Evolutionary conservation across 2,888 invertebrate genomes (phyloP), one percentile per base, ranked within the genome.

Genomic region (Diarsia rubi): DNA sequence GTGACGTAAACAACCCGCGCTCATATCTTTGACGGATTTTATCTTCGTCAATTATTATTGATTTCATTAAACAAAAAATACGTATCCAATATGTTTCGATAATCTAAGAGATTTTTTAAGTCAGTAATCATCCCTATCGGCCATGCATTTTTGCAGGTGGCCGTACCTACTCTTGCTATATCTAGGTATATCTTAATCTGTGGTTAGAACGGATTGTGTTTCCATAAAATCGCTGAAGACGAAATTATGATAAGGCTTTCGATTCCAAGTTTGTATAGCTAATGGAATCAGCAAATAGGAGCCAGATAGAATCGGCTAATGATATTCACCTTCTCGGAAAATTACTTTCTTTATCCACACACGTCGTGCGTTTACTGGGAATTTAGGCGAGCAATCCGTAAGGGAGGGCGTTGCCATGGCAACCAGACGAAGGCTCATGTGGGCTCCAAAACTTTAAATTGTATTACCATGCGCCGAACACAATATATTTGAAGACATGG

Each of bases 361-460:
- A 92, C 92, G 91, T 89, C 90, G 94, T 93, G 93, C 94, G 90
- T 93, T 95, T 94, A 92, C 94, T 92, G 93, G 92, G 93, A 95
- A 94, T 93, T 94, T 93, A 90, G 89, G 93, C 91, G 89, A 90
- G 88, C 91, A 91, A 91, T 92, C 88, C 91, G 86, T 63, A 63
- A 76, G 79, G 57, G 89, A 93, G 96, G 96, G 96, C 88, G 96
- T 96, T 96, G 92, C 96, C 83, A 95, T 96, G 90, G 92, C 91
- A 92, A 96, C 96, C 89, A 92, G 93, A 91, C 92, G 90, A 82
- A 95, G 94, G 93, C 95, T 95, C 95, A 95, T 95, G 95, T 96
- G 96, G 94, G 94, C 92, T 93, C 91, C 91, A 92, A 94, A 95
- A 95, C 95, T 96, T 96, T 96, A 96, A 96, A 96, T 96, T 96